Evolutionary conservation across 2,113 vertebrate species (phyloP).

Genomic region (Sakesphorus luctuosus): DNA sequence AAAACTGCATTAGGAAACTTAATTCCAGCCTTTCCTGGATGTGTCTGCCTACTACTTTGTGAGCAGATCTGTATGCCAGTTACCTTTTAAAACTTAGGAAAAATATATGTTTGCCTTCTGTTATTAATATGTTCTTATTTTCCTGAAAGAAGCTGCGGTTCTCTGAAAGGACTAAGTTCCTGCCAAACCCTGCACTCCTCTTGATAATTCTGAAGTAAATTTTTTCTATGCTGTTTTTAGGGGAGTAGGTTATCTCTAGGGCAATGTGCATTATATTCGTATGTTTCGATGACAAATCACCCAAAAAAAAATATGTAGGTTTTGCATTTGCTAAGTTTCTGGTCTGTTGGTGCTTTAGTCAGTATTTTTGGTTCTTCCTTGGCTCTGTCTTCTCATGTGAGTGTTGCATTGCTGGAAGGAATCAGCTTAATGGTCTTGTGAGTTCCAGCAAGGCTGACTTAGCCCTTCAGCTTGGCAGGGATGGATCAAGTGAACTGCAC

Average conservation of each 20-base stretch:
- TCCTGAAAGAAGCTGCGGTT: constrained; percentile 1
- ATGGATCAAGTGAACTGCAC: background rate
- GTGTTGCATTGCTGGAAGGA: background rate
- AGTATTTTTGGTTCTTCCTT: background rate
- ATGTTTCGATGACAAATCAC: constrained; percentile 26
- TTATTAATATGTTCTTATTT: background rate
- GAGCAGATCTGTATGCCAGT: background rate
- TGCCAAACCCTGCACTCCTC: constrained; percentile 38
- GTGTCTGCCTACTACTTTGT: background rate
- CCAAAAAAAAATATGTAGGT: background rate
- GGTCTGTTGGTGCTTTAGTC: background rate
- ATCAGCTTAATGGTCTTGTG: background rate
- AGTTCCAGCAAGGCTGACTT: background rate
- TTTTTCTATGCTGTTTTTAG: constrained; percentile 45
- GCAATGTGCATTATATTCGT: constrained; percentile 7
- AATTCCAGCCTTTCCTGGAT: background rate
- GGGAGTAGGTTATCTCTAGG: constrained; percentile 46
- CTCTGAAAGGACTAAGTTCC: constrained; percentile 40
- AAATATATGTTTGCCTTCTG: background rate
- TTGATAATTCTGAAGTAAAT: constrained; percentile 60
- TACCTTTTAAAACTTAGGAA: background rate
- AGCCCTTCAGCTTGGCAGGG: background rate
- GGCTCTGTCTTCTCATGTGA: background rate
- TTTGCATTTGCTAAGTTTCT: background rate
- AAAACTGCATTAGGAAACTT: background rate